phyloP scores from a whole-genome alignment of 2,888 invertebrate genomes.

The Zygothrica quintamaculata region DNA sequence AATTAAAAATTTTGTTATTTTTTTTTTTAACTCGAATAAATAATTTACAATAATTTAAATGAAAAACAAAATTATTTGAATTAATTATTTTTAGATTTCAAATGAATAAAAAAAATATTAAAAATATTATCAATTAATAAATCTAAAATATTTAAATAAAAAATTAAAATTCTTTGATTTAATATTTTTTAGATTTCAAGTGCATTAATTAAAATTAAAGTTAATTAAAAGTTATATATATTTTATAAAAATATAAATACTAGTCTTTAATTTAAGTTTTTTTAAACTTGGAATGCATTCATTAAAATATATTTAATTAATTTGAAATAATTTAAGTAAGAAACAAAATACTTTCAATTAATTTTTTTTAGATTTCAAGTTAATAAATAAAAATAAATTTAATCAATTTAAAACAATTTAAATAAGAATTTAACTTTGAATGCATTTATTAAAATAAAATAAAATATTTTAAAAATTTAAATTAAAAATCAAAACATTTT shows the following conservation, averaged over 20 bases:
- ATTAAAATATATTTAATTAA: no score
- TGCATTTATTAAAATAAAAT: no score
- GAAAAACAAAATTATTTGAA: not conserved
- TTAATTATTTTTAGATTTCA: not conserved
- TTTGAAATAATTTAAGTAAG: not conserved
- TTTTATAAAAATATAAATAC: no score
- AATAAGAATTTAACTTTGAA: not conserved
- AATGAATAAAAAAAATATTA: not conserved
- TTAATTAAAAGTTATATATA: no score
- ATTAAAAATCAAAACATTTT: no score
- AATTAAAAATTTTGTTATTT: not conserved
- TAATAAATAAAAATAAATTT: not conserved
- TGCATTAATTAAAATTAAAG: not conserved
- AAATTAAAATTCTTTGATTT: not conserved
- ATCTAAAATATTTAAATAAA: not conserved
- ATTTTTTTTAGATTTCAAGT: not conserved
- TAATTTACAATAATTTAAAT: not conserved
- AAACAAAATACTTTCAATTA: not conserved
- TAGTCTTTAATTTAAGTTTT: no score
- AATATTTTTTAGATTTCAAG: not conserved
- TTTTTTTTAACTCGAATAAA: not conserved
- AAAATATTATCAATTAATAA: not conserved
- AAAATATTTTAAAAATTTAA: no score
- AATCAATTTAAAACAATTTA: not conserved
- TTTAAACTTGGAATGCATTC: no score